Conservation (phyloP, 2,797 vertebrate genomes). For the Ammospiza maritima region DNA sequence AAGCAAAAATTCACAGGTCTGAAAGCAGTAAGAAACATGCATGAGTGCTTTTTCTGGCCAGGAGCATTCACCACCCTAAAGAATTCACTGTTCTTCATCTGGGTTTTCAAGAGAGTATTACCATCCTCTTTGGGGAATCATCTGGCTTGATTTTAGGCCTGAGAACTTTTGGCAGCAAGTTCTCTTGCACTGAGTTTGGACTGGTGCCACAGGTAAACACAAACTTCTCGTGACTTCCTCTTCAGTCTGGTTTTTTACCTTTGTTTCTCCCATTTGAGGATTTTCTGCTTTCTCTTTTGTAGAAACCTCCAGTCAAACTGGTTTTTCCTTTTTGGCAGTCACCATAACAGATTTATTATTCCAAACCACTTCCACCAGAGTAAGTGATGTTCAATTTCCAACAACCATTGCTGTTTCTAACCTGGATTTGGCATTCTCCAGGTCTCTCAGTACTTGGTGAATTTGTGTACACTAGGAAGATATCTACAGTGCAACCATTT, state of each 20-base stretch:
- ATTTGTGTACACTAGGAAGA: background rate
- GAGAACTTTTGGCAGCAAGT: background rate
- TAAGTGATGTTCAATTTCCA: background rate
- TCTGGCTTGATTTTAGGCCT: slow-evolving; percentile 12
- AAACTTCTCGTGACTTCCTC: slow-evolving; percentile 12
- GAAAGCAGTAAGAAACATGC: background rate
- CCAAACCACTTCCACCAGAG: background rate
- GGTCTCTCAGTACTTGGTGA: background rate
- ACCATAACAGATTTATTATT: background rate
- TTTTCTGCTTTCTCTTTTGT: slow-evolving; percentile 41
- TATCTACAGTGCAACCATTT: background rate
- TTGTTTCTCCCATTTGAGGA: background rate
- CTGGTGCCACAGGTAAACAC: slow-evolving; percentile 35
- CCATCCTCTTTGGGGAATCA: background rate
- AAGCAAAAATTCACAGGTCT: background rate
- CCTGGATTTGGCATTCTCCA: background rate
- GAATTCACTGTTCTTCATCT: background rate
- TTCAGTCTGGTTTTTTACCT: background rate
- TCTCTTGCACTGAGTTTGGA: background rate
- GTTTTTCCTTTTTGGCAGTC: slow-evolving; percentile 34
- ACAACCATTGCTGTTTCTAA: background rate
- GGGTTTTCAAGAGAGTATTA: background rate
- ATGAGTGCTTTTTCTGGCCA: background rate
- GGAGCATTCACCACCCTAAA: accelerated
- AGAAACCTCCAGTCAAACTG: slow-evolving; percentile 49